Evolutionary conservation across 2,113 vertebrate genomes (phyloP).

Genomic region (human (Homo sapiens)): GRCh38 chr13:30799001-30799500

Average conservation of each 20-base stretch:
- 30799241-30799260: not conserved
- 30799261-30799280: not conserved
- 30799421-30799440: not conserved
- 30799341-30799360: constrained; percentile 40
- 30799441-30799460: not conserved
- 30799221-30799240: not conserved
- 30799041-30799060: not conserved
- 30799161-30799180: not conserved
- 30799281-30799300: not conserved
- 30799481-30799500: not conserved
- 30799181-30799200: not conserved
- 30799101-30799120: not conserved
- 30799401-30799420: not conserved
- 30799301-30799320: constrained; percentile 23
- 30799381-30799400: not conserved
- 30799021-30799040: not conserved
- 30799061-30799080: accelerated
- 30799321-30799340: constrained; percentile 39
- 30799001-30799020: too few relatives aligned
- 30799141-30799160: not conserved
- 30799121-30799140: not conserved
- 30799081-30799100: not conserved
- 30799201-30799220: not conserved
- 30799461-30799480: not conserved
- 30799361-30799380: constrained; percentile 49